Evolutionary conservation across 2,888 invertebrate genomes (phyloP).

Genomic region (Heteromurus nitidus): DNA sequence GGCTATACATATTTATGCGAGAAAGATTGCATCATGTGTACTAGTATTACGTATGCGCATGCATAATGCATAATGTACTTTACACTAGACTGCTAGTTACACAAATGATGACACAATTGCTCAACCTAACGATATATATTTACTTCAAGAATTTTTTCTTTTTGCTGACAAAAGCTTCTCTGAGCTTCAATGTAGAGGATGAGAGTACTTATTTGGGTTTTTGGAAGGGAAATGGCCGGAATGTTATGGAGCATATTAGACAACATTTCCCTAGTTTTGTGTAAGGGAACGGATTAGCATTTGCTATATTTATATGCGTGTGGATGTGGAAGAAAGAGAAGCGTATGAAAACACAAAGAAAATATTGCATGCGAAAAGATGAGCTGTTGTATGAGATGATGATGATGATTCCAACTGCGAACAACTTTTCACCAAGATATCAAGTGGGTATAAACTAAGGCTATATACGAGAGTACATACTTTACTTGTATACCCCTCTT

Average conservation of each 20-base stretch:
- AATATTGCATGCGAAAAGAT: conserved; percentile 21
- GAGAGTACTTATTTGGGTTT: too few species aligned
- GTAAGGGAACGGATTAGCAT: conserved; percentile 35
- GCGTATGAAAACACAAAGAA: too few species aligned
- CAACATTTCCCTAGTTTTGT: conserved; percentile 19
- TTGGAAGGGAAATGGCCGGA: neutral
- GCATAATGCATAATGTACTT: conserved; percentile 56
- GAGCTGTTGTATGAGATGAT: conserved; percentile 18
- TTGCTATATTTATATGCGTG: conserved; percentile 14
- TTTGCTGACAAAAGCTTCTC: neutral
- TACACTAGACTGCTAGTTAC: neutral
- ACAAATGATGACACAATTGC: neutral
- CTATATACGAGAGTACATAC: too few species aligned
- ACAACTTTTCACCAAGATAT: neutral
- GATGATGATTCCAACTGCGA: neutral
- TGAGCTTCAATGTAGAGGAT: neutral
- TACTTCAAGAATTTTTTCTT: too few species aligned
- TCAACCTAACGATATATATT: neutral
- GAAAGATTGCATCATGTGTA: conserved; percentile 47
- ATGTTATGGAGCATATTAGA: neutral
- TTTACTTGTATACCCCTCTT: too few species aligned
- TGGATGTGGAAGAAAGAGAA: conserved; percentile 25
- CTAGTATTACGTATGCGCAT: conserved; percentile 43
- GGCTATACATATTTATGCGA: conserved; percentile 56
- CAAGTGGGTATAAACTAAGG: neutral